These are phyloP conservation scores for Hippocampus barbouri DNA, from an alignment of 2,113 vertebrate genomes.

Conservation along the genomic window DNA sequence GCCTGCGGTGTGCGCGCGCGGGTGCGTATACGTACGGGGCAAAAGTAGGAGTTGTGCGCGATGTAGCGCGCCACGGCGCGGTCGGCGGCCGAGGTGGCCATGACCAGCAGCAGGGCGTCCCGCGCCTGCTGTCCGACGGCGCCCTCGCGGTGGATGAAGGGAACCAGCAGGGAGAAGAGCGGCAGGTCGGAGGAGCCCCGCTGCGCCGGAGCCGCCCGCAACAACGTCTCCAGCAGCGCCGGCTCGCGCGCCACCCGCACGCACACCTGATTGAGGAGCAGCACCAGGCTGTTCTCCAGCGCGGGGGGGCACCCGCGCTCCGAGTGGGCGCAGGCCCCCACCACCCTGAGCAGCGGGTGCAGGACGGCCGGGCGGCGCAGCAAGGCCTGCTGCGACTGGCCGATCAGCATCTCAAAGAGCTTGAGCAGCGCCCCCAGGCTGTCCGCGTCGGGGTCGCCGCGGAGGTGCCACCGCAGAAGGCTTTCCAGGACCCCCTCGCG, in stretches of 20 bases:
- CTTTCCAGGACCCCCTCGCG: constrained; percentile 81
- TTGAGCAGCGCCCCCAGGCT: constrained; percentile 88
- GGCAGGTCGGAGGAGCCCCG: constrained; percentile 84
- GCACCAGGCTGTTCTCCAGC: constrained; percentile 86
- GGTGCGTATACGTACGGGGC: constrained; percentile 75
- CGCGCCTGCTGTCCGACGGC: constrained; percentile 88
- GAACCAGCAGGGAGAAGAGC: constrained; percentile 92
- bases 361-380: constrained; percentile 83
- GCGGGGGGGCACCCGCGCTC: constrained; percentile 68
- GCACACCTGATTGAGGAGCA: constrained; percentile 89
- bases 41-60: constrained; percentile 94
- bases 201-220: constrained; percentile 77
- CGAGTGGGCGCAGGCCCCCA: constrained; percentile 79
- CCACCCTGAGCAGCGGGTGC: constrained; percentile 82
- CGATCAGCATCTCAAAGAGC: constrained; percentile 91
- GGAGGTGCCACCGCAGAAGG: constrained; percentile 86
- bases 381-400: constrained; percentile 87
- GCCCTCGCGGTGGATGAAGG: constrained; percentile 94
- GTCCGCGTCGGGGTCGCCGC: constrained; percentile 79
- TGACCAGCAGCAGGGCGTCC: constrained; percentile 90
- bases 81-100: constrained; percentile 87
- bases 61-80: constrained; percentile 84
- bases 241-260: constrained; percentile 87
- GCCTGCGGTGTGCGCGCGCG: too few species aligned
- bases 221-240: constrained; percentile 84